Conservation (phyloP, 2,113 vertebrate genomes). For the Dasyornis broadbenti region DNA sequence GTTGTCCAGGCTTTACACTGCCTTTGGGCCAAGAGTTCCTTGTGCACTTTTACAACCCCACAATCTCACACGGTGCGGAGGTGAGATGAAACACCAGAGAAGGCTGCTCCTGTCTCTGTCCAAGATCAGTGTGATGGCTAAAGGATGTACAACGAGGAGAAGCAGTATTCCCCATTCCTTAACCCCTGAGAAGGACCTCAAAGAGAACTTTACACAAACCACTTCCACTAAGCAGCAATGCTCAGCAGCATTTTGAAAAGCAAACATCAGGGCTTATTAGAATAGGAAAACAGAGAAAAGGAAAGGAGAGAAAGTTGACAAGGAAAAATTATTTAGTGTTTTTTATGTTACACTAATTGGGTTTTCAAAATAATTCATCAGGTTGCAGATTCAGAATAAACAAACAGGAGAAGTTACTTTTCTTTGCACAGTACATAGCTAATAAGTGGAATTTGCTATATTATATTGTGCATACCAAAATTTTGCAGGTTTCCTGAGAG, state of each 20-base stretch:
- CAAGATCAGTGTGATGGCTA: not conserved
- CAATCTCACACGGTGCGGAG: not conserved
- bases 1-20: not conserved
- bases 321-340: not conserved
- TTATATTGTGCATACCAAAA: not conserved
- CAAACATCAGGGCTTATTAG: not conserved
- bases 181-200: not conserved
- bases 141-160: not conserved
- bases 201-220: not conserved
- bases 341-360: not conserved
- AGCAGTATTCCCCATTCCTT: not conserved
- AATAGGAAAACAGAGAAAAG: not conserved
- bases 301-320: not conserved
- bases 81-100: not conserved
- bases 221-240: not conserved
- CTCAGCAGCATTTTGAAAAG: not conserved
- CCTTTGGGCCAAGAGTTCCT: not conserved
- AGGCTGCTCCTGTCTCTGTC: not conserved
- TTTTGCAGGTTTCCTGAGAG: not conserved
- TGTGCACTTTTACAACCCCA: not conserved
- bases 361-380: not conserved
- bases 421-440: not conserved
- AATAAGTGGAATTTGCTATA: not conserved
- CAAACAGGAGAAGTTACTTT: not conserved
- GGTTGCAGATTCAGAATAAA: not conserved